phyloP scores from a whole-genome alignment of 2,888 invertebrate genomes.

The Acrobasis consociella region DNA sequence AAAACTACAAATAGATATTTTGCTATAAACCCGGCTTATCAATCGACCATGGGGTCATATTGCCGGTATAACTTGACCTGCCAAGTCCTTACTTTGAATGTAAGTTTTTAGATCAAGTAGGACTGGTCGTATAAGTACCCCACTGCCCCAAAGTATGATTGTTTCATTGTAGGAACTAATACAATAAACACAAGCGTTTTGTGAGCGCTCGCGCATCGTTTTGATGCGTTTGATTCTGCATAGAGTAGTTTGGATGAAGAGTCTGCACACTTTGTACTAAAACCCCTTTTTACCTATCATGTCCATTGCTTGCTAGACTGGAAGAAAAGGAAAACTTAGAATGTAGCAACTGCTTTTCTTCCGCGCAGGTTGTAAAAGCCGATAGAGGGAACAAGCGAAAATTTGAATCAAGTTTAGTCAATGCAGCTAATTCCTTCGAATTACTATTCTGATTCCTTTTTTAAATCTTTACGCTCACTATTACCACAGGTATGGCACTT shows the following conservation, averaged over 20 bases:
- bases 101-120: slow-evolving; percentile 21
- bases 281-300: too few species aligned
- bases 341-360: too few species aligned
- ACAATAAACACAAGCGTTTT: slow-evolving; percentile 54
- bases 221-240: slow-evolving; percentile 33
- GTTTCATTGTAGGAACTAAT: slow-evolving; percentile 49
- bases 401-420: too few species aligned
- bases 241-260: slow-evolving; percentile 29
- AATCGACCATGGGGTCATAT: slow-evolving; percentile 36
- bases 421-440: too few species aligned
- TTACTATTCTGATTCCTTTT: too few species aligned
- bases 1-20: slow-evolving; percentile 56
- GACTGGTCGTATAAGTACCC: slow-evolving; percentile 34
- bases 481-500: too few species aligned
- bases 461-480: too few species aligned
- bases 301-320: too few species aligned
- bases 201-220: slow-evolving; percentile 48
- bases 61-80: slow-evolving; percentile 34
- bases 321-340: too few species aligned
- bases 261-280: background rate
- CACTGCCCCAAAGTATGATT: slow-evolving; percentile 38
- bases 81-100: slow-evolving; percentile 1
- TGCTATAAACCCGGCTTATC: slow-evolving; percentile 46
- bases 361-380: too few species aligned
- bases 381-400: too few species aligned